Conservation (phyloP, 2,888 invertebrate genomes). For the Nomada flava region DNA sequence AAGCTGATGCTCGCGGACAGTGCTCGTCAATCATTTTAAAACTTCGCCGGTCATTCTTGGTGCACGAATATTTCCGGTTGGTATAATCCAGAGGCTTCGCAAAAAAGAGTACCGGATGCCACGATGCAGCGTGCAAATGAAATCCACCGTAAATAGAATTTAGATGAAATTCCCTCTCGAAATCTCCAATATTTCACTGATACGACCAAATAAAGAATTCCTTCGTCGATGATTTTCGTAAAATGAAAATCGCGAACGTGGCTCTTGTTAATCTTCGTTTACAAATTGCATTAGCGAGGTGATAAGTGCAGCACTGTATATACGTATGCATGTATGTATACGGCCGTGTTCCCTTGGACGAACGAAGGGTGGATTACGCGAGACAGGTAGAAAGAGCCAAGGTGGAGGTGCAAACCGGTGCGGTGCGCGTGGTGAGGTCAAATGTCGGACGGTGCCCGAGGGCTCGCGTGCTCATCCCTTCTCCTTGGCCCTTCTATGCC, state of each 20-base stretch:
- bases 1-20: slow-evolving; percentile 44
- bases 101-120: too few relatives aligned
- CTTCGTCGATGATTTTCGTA: too few relatives aligned
- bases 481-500: slow-evolving; percentile 56
- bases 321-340: too few relatives aligned
- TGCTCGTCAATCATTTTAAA: slow-evolving; percentile 60
- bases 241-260: too few relatives aligned
- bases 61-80: background rate
- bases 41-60: slow-evolving; percentile 41
- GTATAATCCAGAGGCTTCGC: too few relatives aligned
- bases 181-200: too few relatives aligned
- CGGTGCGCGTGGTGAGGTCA: slow-evolving; percentile 81
- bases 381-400: slow-evolving; percentile 63
- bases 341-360: background rate
- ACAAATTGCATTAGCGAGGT: background rate
- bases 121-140: too few relatives aligned
- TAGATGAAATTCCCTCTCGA: too few relatives aligned
- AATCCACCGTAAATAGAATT: too few relatives aligned
- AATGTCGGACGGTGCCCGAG: slow-evolving; percentile 82
- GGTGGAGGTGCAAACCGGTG: slow-evolving; percentile 68
- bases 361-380: slow-evolving; percentile 59
- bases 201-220: too few relatives aligned
- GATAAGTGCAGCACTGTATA: background rate
- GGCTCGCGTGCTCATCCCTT: slow-evolving; percentile 80
- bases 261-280: background rate